Base-by-base conservation (phyloP, 2,888 invertebrate genomes). In the Epirrhoe tristata region DNA sequence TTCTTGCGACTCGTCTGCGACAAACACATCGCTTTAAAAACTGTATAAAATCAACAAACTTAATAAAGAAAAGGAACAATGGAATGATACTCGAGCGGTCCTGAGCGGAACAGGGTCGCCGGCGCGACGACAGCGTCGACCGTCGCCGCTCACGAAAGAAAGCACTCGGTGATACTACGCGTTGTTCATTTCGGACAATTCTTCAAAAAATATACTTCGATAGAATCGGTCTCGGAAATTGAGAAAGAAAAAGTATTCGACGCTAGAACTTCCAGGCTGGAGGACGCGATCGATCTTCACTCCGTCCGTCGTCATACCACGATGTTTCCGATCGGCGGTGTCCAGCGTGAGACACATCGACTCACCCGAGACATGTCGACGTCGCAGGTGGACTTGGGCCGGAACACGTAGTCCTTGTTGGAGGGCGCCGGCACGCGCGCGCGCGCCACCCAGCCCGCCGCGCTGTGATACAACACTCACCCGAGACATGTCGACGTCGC, bases 351-450 rank as follows among this genome's bases (percentile, higher is more conserved):
- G n/a, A n/a, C n/a, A n/a, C n/a, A n/a, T n/a, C n/a, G n/a, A n/a
- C n/a, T n/a, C n/a, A 96, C 96, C 84, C 96, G 91, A 70, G 96
- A 96, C 90, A 98, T 96, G 90, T 98, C 98, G 54, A 97, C 95
- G 81, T 98, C 98, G 69, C 96, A 95, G 72, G 96, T 97, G 95
- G 98, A 98, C 88, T 97, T 97, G 12, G 99, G 99, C 58, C 99
- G 94, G 76, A 97, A 96, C 59, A 99, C 97, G 89, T 99, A 99
- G 90, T 99, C 99, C 93, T 98, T 99, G 86, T 96, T 98, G 58
- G 98, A 98, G 31, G 99, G 99, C 84, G 95, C 90, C 24, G 99
- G 99, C 65, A 99, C 99, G 67, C 99, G 95, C 12, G 99, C 99
- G 82, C 99, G 94, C 39, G 96, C 96, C 72, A 99, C 96, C 98